Conservation (phyloP, 2,113 vertebrate genomes). For the Lepus americanus region DNA sequence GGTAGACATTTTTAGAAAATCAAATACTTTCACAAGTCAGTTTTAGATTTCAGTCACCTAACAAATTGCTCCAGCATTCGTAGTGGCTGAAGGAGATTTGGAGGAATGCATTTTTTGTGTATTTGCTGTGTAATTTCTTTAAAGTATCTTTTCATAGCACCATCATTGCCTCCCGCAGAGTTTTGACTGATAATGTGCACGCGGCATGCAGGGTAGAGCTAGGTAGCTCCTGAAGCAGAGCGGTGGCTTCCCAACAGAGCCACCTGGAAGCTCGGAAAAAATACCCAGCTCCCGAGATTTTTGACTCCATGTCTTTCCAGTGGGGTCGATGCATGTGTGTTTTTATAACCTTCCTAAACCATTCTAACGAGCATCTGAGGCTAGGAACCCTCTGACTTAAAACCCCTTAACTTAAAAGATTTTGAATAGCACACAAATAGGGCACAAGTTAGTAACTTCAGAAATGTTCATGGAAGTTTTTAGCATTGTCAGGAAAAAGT, state of each 20-base stretch:
- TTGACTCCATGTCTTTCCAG: background rate
- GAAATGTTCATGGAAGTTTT: background rate
- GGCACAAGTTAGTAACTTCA: background rate
- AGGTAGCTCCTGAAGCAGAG: background rate
- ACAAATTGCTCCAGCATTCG: background rate
- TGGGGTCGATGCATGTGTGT: background rate
- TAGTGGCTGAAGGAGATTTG: background rate
- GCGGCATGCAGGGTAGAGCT: too few relatives aligned
- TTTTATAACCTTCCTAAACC: background rate
- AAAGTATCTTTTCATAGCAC: background rate
- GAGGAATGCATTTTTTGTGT: background rate
- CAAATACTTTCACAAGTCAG: background rate
- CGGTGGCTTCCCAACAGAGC: background rate
- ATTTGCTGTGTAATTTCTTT: background rate
- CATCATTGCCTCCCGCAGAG: background rate
- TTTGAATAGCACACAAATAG: background rate
- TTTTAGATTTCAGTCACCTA: background rate
- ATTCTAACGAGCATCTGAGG: background rate
- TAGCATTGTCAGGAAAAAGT: background rate
- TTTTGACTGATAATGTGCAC: background rate
- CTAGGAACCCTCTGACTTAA: background rate
- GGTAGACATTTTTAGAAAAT: slow-evolving; percentile 12
- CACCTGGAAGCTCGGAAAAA: background rate
- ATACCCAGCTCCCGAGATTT: background rate
- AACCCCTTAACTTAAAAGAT: background rate